Evolutionary conservation across 2,888 invertebrate species (phyloP).

Genomic region (Temnothorax unifasciatus): DNA sequence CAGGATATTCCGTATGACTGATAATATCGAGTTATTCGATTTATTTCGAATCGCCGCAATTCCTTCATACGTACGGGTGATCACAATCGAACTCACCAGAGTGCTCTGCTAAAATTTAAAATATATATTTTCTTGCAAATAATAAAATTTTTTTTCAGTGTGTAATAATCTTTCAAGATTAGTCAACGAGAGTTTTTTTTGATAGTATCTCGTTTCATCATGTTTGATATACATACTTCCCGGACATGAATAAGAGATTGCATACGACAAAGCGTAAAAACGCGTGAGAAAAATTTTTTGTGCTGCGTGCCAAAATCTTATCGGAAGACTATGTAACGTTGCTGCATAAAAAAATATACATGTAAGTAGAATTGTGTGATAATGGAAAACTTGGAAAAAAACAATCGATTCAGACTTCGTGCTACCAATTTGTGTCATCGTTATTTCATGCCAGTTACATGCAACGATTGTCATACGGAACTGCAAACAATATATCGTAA

Average conservation of each 20-base stretch:
- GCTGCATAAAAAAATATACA: neutral
- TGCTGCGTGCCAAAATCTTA: neutral
- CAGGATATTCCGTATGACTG: neutral
- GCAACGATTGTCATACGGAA: neutral
- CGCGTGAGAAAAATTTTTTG: neutral
- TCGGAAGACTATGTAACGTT: neutral
- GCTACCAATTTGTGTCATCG: neutral
- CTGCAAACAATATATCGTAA: neutral
- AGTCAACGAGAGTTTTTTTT: too few species aligned
- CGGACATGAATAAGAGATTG: slow-evolving; percentile 4
- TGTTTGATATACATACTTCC: too few species aligned
- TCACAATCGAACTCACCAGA: slow-evolving; percentile 10
- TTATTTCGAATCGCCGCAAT: slow-evolving; percentile 23
- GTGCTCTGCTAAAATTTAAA: too few species aligned
- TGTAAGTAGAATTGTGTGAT: neutral
- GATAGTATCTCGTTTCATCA: too few species aligned
- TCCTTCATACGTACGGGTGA: neutral
- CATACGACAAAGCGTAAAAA: neutral
- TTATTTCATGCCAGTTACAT: slow-evolving; percentile 17
- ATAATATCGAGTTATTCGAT: slow-evolving; percentile 38
- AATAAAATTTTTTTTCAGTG: too few species aligned
- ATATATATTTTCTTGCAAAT: too few species aligned
- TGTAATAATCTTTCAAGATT: too few species aligned
- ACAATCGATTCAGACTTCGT: neutral
- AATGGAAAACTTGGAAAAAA: slow-evolving; percentile 17